These are phyloP conservation scores for Synodontis membranacea DNA, from an alignment of 2,113 vertebrate genomes.

Conservation along the genomic window DNA sequence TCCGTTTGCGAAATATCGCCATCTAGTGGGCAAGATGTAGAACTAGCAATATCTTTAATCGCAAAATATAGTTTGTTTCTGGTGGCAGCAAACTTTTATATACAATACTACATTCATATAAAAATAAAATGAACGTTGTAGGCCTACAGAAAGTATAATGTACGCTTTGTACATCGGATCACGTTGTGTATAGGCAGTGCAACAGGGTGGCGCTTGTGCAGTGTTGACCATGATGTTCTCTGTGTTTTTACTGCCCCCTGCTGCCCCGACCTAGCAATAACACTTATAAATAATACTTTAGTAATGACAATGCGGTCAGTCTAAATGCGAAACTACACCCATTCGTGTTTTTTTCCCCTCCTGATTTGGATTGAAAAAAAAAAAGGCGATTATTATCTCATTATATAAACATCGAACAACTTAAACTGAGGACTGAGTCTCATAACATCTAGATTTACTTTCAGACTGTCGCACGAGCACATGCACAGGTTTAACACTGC, in stretches of 20 bases:
- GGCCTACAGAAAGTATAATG: no score
- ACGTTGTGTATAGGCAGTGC: not conserved
- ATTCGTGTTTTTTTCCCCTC: not conserved
- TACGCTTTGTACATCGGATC: not conserved
- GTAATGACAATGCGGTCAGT: not conserved
- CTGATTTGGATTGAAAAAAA: not conserved
- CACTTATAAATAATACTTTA: not conserved
- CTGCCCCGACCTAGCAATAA: not conserved
- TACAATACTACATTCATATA: not conserved
- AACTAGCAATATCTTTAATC: not conserved
- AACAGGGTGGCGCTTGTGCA: not conserved
- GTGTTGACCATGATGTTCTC: not conserved
- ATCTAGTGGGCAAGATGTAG: not conserved
- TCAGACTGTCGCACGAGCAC: not conserved
- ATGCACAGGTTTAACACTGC: not conserved
- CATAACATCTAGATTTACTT: not conserved
- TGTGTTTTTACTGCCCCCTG: conserved; percentile 5
- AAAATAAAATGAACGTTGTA: not conserved
- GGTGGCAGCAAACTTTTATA: not conserved
- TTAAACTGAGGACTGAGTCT: not conserved
- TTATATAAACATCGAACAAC: not conserved
- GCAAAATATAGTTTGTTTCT: not conserved
- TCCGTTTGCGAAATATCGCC: not conserved
- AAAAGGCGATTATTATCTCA: not conserved
- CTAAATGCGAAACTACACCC: not conserved